These are phyloP conservation scores for Polypedilum pembai DNA, from an alignment of 1,140 invertebrate species.

Conservation along the genomic window DNA sequence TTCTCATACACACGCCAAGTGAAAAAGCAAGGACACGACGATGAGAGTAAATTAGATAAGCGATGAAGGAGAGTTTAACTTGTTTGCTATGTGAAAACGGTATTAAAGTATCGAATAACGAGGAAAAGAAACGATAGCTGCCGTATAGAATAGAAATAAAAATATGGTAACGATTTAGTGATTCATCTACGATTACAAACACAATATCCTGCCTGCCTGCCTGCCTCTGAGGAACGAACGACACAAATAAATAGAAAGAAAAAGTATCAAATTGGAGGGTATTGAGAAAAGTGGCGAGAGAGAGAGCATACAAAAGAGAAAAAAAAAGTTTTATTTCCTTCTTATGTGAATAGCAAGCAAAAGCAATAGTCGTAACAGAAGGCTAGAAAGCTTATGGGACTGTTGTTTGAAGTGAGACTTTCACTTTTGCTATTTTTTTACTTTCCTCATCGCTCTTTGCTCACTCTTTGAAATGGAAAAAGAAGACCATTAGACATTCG, in stretches of 20 bases:
- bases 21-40: no score
- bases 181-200: constrained; percentile 17
- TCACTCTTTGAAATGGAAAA: constrained; percentile 17
- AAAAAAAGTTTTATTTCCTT: not conserved
- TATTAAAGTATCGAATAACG: constrained; percentile 1
- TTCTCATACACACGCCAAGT: no score
- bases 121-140: not conserved
- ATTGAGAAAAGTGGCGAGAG: not conserved
- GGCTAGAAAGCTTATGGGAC: not conserved
- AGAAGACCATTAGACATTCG: constrained; percentile 5
- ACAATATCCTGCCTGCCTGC: constrained; percentile 8
- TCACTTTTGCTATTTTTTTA: not conserved
- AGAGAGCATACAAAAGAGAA: not conserved
- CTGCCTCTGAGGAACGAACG: not conserved
- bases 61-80: not conserved
- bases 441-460: not conserved
- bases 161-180: constrained; percentile 17
- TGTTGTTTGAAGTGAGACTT: constrained; percentile 5
- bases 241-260: not conserved
- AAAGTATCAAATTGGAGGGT: not conserved
- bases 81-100: not conserved
- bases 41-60: not conserved
- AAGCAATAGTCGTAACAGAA: not conserved
- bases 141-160: not conserved
- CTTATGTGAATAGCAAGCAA: not conserved